Percentiles rank a stretch among this genome's conserved stretches.
phyloP scores from a whole-genome alignment of 1,140 invertebrate species.

The Rhynchophorus ferrugineus region DNA sequence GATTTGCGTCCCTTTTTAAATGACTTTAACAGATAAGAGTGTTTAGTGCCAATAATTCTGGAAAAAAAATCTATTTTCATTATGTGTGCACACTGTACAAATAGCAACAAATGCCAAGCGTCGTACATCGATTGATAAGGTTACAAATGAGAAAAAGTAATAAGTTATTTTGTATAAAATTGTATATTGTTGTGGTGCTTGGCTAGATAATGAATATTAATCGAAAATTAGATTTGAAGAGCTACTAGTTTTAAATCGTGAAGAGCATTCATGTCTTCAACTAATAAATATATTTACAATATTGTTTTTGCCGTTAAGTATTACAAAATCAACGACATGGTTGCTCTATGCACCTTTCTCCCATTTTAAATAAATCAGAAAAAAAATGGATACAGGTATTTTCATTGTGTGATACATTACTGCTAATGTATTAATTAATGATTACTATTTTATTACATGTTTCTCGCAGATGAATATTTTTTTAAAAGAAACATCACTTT shows the following conservation, averaged over 20 bases:
- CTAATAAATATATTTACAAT: neutral
- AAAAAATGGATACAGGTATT: slow-evolving; percentile 19
- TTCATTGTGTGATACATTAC: slow-evolving; percentile 22
- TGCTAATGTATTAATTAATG: slow-evolving; percentile 12
- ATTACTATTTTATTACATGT: slow-evolving; percentile 12
- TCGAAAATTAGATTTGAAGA: neutral
- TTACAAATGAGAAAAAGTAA: neutral
- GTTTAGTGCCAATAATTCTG: too few species aligned
- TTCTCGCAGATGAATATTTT: slow-evolving; percentile 18
- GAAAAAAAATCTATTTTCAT: too few species aligned
- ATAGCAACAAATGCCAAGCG: too few species aligned
- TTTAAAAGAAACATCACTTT: slow-evolving; percentile 15
- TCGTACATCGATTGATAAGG: neutral
- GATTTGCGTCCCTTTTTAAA: too few species aligned
- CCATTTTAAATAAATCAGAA: slow-evolving; percentile 7
- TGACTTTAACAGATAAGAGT: too few species aligned
- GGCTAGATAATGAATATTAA: slow-evolving; percentile 9
- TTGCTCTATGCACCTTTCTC: neutral
- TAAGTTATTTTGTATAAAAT: slow-evolving; percentile 1
- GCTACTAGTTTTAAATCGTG: slow-evolving; percentile 3
- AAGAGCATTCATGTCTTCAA: slow-evolving; percentile 2
- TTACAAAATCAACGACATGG: neutral
- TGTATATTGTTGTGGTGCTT: slow-evolving; percentile 19
- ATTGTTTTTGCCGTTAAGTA: neutral
- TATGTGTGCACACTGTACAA: too few species aligned